Base-by-base conservation (phyloP, 2,797 vertebrate species). In the Amniataba percoides region DNA sequence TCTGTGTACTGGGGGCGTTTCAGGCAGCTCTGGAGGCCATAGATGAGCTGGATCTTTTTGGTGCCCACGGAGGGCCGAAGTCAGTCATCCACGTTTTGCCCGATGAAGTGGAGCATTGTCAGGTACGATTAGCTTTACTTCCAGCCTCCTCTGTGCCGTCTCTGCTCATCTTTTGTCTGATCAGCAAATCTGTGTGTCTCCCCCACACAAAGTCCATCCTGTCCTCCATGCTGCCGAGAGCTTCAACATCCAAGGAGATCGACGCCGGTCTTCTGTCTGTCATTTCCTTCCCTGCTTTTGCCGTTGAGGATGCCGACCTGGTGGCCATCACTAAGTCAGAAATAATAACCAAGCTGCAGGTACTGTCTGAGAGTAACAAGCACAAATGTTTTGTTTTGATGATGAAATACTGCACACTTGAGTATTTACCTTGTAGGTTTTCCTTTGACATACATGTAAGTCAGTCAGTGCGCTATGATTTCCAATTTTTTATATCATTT, bases 191-290 rank as follows among this genome's bases (percentile, higher is more conserved):
- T 61, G 16, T 51, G 74, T 80, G 63, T 89, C 69, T 84, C 78
- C 80, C 88, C 62, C 67, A n/a, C n/a, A n/a, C 27, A 31, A 90
- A 99, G 98, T 98, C 98, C 81, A 99, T 99, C 90, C 92, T 99
- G 39, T 97, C 97, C 91, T 99, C 98, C 80, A 97, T 99, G 98
- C 93, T 99, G 87, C 98, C 98, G 6, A 95, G 98, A 90, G 98
- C 98, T 21, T 99, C 98, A 4, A 98, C 98, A 0, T 99, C 98
- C 2, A 99, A 99, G 91, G 98, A 99, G 92, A 99, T 99, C n/a
- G 98, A 99, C 40, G 97, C 98, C 7, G 98, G 98, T 14, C 97
- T 99, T 60, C 95, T 99, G 49, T 97, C 98, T 1, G 95, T 99
- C 77, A 99, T 99, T 94, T 99, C 98, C 66, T 99, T 97, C 85